phyloP scores from a whole-genome alignment of 1,140 invertebrate genomes.

The Sitophilus oryzae region DNA sequence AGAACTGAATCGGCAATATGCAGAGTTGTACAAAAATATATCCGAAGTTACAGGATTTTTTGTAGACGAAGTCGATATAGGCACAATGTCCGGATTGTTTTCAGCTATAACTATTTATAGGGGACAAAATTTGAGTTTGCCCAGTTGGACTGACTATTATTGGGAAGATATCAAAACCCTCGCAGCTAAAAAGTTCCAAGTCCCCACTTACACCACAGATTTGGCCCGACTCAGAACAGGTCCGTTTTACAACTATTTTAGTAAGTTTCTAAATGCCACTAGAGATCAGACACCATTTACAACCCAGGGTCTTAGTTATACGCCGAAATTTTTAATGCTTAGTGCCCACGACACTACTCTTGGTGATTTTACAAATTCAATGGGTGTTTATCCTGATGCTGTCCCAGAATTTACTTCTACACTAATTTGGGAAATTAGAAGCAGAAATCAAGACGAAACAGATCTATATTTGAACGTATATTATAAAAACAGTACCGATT shows the following conservation, averaged over 20 bases:
- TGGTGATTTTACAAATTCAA: conserved; percentile 62
- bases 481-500: conserved; percentile 55
- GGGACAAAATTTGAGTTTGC: conserved; percentile 63
- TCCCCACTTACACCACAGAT: conserved; percentile 41
- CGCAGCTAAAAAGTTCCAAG: conserved; percentile 47
- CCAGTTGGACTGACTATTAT: conserved; percentile 60
- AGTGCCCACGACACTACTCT: conserved; percentile 71
- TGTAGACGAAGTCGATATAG: conserved; percentile 48
- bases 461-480: conserved; percentile 48
- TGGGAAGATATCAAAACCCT: conserved; percentile 47
- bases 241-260: conserved; percentile 49
- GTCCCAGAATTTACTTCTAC: conserved; percentile 66
- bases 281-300: not conserved
- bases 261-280: conserved; percentile 15
- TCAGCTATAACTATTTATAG: conserved; percentile 62
- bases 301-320: conserved; percentile 31
- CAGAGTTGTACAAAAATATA: conserved; percentile 2
- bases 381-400: conserved; percentile 65
- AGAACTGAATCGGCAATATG: conserved; percentile 1
- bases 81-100: conserved; percentile 55
- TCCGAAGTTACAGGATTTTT: conserved; percentile 8
- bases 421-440: conserved; percentile 63
- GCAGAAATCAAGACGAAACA: conserved; percentile 14
- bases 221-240: conserved; percentile 54
- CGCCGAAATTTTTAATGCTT: conserved; percentile 36